Evolutionary conservation across 2,113 vertebrate species (phyloP), one percentile per base, ranked within the genome.

Genomic region (Acrocephalus kingi): DNA sequence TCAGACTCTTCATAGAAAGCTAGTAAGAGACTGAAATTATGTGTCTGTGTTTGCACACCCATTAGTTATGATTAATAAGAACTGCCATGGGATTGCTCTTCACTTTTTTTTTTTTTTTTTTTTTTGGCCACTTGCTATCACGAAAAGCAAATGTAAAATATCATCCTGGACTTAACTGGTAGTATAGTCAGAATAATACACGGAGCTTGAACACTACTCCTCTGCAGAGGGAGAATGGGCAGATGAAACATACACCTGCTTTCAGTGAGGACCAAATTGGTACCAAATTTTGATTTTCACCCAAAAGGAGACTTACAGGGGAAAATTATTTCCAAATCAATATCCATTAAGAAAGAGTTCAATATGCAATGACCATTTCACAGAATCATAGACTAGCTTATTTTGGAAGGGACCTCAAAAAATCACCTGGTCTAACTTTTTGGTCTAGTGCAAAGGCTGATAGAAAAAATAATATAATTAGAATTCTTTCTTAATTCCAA

Each of bases 1-100:
- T 66, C 11, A 41, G 24, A 9, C 6, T 81, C 41, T 58, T 64
- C 16, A 72, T 1, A 6, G 20, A 78, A 82, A 72, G 59, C 31
- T 39, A 51, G 16, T 7, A 43, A 72, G 39, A 39, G 39, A 33
- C 33, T 24, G 56, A 82, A 93, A 78, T 20, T 69, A 4, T 1
- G 1, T 24, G 23, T 59, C 8, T 9, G 3, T 77, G 18, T 49
- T 84, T 27, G 41, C 5, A 41, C 1, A 22, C 2, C 2, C 0
- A 0, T 31, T 37, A 68, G 15, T 27, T 64, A 25, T 27, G 23
- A 18, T 54, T 79, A 83, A 19, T 41, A 78, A 66, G 46, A 84
- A 9, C 8, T 0, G 0, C 12, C 9, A 12, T 10, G 27, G 33
- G 17, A 35, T 35, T 41, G 33, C 3, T 90, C 21, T 48, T 88